These are phyloP conservation scores for Diplodus puntazzo DNA, from an alignment of 2,797 vertebrate genomes.

Conservation along the genomic window DNA sequence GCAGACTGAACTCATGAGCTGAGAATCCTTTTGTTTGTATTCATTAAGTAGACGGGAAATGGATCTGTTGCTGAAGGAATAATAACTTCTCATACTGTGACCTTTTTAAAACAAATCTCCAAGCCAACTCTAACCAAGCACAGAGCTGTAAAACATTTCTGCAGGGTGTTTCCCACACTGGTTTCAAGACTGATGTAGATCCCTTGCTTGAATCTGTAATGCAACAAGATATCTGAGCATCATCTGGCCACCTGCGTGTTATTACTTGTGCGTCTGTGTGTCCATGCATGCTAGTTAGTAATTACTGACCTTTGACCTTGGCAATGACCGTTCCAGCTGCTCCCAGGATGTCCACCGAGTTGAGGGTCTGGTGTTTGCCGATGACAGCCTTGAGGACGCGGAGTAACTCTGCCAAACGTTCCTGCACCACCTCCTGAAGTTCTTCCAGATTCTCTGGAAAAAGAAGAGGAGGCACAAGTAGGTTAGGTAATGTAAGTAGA, in stretches of 20 bases:
- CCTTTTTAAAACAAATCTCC: slow-evolving; percentile 48
- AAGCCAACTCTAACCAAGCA: slow-evolving; percentile 37
- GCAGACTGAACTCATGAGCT: slow-evolving; percentile 44
- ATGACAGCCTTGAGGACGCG: slow-evolving; percentile 92
- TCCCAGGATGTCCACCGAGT: slow-evolving; percentile 94
- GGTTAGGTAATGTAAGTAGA: not conserved
- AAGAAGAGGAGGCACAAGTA: not conserved
- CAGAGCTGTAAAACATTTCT: slow-evolving; percentile 38
- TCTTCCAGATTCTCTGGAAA: slow-evolving; percentile 85
- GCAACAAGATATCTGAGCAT: slow-evolving; percentile 16
- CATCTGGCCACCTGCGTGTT: not conserved
- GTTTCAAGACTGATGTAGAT: slow-evolving; percentile 8
- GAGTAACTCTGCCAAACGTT: slow-evolving; percentile 92
- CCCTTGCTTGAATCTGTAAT: slow-evolving; percentile 18
- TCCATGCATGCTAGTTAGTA: not conserved
- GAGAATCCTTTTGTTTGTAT: slow-evolving; percentile 57
- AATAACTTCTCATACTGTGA: slow-evolving; percentile 30
- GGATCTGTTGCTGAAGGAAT: slow-evolving; percentile 54
- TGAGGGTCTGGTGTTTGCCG: slow-evolving; percentile 93
- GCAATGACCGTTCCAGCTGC: slow-evolving; percentile 94
- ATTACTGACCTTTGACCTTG: slow-evolving; percentile 95
- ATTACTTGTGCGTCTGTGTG: slow-evolving; percentile 25
- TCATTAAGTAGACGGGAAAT: slow-evolving; percentile 25
- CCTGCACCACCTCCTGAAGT: slow-evolving; percentile 89
- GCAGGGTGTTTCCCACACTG: slow-evolving; percentile 30